A percentile compares a stretch with the other conserved stretches of the same genome.
phyloP scores from a whole-genome alignment of 35 echinoderm and acorn worm species.

The Lytechinus pictus region DNA sequence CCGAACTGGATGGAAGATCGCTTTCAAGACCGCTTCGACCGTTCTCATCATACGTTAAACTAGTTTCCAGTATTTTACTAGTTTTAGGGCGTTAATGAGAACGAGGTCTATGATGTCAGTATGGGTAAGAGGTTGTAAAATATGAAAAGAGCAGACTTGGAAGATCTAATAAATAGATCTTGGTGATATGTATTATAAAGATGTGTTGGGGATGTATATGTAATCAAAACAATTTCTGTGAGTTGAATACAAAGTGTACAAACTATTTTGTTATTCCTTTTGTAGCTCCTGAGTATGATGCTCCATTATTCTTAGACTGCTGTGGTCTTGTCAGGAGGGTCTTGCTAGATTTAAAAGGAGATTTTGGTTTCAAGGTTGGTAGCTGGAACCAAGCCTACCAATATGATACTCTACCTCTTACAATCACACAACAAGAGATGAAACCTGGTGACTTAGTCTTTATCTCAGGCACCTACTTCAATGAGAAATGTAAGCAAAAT shows the following conservation, averaged over 20 bases:
- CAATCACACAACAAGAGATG: conserved; percentile 74
- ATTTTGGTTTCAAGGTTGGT: conserved; percentile 90
- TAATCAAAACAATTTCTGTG: too few species aligned
- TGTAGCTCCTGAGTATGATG: conserved; percentile 78
- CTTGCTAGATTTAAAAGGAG: conserved; percentile 86
- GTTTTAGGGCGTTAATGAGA: too few species aligned
- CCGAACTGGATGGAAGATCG: too few species aligned
- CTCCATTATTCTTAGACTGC: conserved; percentile 89
- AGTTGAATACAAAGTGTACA: neutral
- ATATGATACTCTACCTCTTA: conserved; percentile 86
- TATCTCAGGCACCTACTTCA: conserved; percentile 86
- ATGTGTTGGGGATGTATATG: too few species aligned
- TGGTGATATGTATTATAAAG: too few species aligned
- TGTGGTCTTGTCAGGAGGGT: conserved; percentile 81
- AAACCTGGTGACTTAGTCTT: conserved; percentile 93
- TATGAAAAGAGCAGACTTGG: too few species aligned
- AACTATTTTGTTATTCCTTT: neutral
- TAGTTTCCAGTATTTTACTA: too few species aligned
- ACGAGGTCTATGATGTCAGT: too few species aligned
- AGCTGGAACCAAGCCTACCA: conserved; percentile 98
- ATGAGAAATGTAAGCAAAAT: conserved; percentile 58
- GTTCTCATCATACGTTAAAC: too few species aligned
- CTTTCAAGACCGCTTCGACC: too few species aligned
- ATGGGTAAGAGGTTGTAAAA: too few species aligned
- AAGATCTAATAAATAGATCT: too few species aligned